phyloP scores from a whole-genome alignment of 2,797 vertebrate species.

The Rhinophrynus dorsalis region DNA sequence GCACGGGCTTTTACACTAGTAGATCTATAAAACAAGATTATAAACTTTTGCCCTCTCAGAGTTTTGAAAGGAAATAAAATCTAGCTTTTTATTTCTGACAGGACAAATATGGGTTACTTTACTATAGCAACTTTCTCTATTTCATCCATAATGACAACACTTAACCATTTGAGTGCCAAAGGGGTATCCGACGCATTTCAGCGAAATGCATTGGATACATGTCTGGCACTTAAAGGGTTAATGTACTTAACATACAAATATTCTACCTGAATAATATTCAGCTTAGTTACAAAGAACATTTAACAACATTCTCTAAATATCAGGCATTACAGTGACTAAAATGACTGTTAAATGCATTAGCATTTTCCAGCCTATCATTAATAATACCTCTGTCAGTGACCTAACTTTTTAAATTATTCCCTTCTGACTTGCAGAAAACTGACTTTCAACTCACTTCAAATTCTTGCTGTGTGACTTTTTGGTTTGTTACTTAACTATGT shows the following conservation, averaged over 20 bases:
- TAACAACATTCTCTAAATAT: slow-evolving; percentile 62
- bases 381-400: no score
- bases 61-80: slow-evolving; percentile 9
- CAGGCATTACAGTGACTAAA: slow-evolving; percentile 62
- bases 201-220: no score
- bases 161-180: no score
- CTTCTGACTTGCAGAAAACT: slow-evolving; percentile 66
- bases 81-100: not conserved
- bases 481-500: not conserved
- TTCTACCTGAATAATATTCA: slow-evolving; percentile 55
- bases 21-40: slow-evolving; percentile 5
- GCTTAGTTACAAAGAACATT: slow-evolving; percentile 64
- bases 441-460: not conserved
- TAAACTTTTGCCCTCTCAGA: not conserved
- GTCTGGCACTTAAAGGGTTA: no score
- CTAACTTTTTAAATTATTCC: slow-evolving; percentile 68
- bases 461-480: slow-evolving; percentile 43
- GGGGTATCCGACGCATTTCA: no score
- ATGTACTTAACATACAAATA: not conserved
- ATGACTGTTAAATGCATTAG: slow-evolving; percentile 63
- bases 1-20: no score
- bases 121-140: slow-evolving; percentile 26
- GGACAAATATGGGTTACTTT: slow-evolving; percentile 22
- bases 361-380: slow-evolving; percentile 69
- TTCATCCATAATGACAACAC: not conserved